Conservation (phyloP, 2,113 vertebrate genomes). For the Noctilio leporinus region DNA sequence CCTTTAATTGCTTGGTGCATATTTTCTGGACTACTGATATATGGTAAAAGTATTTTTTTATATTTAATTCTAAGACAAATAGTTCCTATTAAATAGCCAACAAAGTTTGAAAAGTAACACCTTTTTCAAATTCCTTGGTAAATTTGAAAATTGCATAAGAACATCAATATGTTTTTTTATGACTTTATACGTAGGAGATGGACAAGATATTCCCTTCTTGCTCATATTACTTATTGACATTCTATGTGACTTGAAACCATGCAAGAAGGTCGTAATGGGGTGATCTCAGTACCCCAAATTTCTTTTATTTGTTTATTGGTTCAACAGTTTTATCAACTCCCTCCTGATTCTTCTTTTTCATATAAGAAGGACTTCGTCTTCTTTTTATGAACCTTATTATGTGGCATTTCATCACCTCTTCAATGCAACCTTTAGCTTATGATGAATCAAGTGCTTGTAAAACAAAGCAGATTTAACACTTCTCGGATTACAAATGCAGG, state of each 20-base stretch:
- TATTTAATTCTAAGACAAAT: neutral
- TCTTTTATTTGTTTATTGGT: neutral
- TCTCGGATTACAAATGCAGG: constrained; percentile 42
- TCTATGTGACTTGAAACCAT: neutral
- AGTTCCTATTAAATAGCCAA: neutral
- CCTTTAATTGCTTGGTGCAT: neutral
- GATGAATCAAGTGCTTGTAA: constrained; percentile 28
- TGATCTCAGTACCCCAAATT: neutral
- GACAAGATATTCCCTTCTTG: neutral
- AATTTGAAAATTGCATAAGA: neutral
- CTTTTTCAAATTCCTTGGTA: neutral
- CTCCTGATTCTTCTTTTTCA: neutral
- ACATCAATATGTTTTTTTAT: neutral
- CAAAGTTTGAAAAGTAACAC: neutral
- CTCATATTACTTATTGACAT: neutral
- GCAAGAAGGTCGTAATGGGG: neutral
- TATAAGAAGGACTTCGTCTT: neutral
- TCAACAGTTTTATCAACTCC: neutral
- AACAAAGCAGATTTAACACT: constrained; percentile 48
- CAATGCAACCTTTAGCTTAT: neutral
- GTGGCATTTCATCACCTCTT: constrained; percentile 14
- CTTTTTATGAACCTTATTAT: neutral
- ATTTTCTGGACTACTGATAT: neutral
- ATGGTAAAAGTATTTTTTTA: neutral
- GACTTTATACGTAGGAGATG: neutral